These are phyloP conservation scores for Plecotus auritus DNA, from an alignment of 2,113 vertebrate genomes.

Conservation along the genomic window DNA sequence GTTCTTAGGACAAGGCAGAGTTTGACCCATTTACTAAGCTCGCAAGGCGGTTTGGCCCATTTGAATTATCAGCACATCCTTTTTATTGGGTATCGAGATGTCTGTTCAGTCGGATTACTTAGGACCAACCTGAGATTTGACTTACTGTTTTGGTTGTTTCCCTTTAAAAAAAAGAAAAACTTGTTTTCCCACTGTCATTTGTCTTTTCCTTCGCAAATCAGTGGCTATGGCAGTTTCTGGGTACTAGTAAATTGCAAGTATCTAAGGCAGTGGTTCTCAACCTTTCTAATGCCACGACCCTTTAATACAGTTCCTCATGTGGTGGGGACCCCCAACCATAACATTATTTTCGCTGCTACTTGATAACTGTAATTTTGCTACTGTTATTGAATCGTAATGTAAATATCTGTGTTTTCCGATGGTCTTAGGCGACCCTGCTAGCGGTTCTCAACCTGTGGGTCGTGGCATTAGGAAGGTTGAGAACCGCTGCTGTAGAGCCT, in stretches of 20 bases:
- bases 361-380: too few relatives aligned
- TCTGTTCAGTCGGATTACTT: slow-evolving; percentile 7
- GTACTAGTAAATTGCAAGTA: not conserved
- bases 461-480: too few relatives aligned
- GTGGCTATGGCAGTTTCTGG: not conserved
- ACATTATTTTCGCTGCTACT: too few relatives aligned
- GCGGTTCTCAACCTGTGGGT: too few relatives aligned
- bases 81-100: not conserved
- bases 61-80: slow-evolving; percentile 20
- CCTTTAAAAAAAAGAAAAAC: not conserved
- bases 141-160: not conserved
- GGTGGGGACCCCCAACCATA: too few relatives aligned
- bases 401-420: too few relatives aligned
- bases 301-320: too few relatives aligned
- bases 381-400: too few relatives aligned
- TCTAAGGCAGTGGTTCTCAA: too few relatives aligned
- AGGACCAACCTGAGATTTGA: not conserved
- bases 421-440: too few relatives aligned
- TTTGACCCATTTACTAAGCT: not conserved
- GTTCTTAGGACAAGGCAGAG: not conserved
- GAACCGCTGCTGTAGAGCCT: too few relatives aligned
- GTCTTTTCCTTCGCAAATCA: not conserved
- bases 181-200: not conserved
- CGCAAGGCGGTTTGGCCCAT: not conserved
- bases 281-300: too few relatives aligned